phyloP scores from a whole-genome alignment of 2,888 invertebrate genomes.

The Andrena marginata region DNA sequence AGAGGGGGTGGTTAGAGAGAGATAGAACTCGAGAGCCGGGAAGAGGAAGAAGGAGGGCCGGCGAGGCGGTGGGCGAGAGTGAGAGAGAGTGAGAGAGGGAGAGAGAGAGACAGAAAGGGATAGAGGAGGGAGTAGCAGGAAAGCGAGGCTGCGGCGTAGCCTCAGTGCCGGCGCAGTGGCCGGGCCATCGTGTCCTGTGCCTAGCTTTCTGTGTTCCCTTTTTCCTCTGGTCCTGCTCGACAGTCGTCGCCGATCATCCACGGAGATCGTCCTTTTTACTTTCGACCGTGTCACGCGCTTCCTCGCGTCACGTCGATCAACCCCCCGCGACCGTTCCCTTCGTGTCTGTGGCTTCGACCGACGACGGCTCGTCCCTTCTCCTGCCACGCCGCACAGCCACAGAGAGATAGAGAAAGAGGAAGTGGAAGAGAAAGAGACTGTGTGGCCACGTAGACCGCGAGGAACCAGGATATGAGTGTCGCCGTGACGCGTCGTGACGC shows the following conservation, averaged over 20 bases:
- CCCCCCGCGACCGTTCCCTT: not conserved
- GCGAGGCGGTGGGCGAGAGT: slow-evolving; percentile 20
- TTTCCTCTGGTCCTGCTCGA: slow-evolving; percentile 64
- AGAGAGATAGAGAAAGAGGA: not conserved
- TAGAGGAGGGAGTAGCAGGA: slow-evolving; percentile 79
- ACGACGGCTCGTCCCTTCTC: not conserved
- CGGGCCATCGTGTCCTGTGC: slow-evolving; percentile 84
- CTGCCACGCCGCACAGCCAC: not conserved
- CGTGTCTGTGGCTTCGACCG: not conserved
- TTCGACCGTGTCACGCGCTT: not conserved
- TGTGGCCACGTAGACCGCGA: slow-evolving; percentile 11
- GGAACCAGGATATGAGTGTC: slow-evolving; percentile 32
- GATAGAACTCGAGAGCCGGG: slow-evolving; percentile 16
- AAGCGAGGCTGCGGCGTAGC: slow-evolving; percentile 84
- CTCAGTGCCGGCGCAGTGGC: slow-evolving; percentile 85
- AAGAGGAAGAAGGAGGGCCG: slow-evolving; percentile 9
- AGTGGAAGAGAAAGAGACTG: not conserved
- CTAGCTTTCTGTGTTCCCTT: slow-evolving; percentile 69
- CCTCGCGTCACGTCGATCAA: no score
- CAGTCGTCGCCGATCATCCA: slow-evolving; percentile 58
- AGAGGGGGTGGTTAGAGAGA: slow-evolving; percentile 16
- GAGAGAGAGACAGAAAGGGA: slow-evolving; percentile 23
- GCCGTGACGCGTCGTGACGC: slow-evolving; percentile 54
- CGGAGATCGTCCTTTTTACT: slow-evolving; percentile 40
- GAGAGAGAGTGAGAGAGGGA: slow-evolving; percentile 29